A percentile compares a stretch with the other conserved stretches of the same genome.
Conservation (phyloP, 2,888 invertebrate species). For the Panzeria rudis region DNA sequence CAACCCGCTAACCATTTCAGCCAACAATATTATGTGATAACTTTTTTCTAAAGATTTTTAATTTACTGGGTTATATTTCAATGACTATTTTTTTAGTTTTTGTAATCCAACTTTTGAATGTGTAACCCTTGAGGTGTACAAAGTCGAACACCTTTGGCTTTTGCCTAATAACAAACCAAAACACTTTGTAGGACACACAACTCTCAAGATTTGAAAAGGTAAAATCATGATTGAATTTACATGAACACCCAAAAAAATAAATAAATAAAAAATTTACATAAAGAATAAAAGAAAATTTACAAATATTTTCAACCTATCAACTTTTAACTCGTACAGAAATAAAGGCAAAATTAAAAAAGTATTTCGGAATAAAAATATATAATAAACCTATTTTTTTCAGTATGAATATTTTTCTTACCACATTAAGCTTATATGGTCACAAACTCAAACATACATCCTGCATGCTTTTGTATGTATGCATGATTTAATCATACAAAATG, state of each 20-base stretch:
- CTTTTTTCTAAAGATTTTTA: background rate
- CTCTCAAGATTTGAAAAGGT: slow-evolving; percentile 39
- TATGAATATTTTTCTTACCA: slow-evolving; percentile 16
- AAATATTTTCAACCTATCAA: slow-evolving; percentile 35
- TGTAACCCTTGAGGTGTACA: slow-evolving; percentile 56
- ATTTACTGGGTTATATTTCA: slow-evolving; percentile 34
- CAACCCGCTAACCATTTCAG: too few species aligned
- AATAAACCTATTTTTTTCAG: background rate
- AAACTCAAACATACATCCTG: background rate
- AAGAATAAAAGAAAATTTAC: background rate
- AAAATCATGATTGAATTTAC: slow-evolving; percentile 31
- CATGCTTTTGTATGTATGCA: background rate
- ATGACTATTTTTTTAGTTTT: background rate
- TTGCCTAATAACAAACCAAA: slow-evolving; percentile 50
- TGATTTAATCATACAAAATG: slow-evolving; percentile 52
- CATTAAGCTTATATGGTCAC: slow-evolving; percentile 21
- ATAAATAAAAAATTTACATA: background rate
- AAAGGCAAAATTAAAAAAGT: background rate
- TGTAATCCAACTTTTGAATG: slow-evolving; percentile 52
- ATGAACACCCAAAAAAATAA: background rate
- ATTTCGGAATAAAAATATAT: slow-evolving; percentile 5
- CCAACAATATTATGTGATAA: too few species aligned
- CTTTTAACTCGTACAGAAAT: slow-evolving; percentile 24
- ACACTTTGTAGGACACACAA: slow-evolving; percentile 32
- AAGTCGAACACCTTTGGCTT: slow-evolving; percentile 59